Percentiles rank a stretch among this genome's conserved stretches.
phyloP scores from a whole-genome alignment of 2,113 vertebrate genomes.

The Alouatta palliata region DNA sequence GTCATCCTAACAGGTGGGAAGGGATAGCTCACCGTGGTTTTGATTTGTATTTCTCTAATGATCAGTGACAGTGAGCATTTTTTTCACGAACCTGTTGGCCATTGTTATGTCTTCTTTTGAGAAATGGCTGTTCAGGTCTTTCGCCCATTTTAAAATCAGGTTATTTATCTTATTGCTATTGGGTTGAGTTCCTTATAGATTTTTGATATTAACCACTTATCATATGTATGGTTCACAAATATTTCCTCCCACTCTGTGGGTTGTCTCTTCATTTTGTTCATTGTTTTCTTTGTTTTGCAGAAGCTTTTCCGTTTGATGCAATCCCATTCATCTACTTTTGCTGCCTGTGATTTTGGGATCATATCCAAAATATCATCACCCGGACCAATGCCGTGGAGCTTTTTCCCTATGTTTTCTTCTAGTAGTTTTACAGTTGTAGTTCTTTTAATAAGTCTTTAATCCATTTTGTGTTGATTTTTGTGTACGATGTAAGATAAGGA shows the following conservation, averaged over 20 bases:
- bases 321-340: not conserved
- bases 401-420: not conserved
- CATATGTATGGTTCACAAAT: not conserved
- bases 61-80: not conserved
- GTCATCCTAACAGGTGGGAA: not conserved
- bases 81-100: not conserved
- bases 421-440: not conserved
- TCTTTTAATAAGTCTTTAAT: not conserved
- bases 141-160: not conserved
- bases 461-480: not conserved
- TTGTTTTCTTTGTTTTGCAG: not conserved
- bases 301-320: not conserved
- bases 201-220: not conserved
- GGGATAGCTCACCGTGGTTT: not conserved
- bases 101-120: not conserved
- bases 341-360: not conserved
- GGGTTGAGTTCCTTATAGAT: not conserved
- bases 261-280: not conserved
- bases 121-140: not conserved
- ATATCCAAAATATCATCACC: not conserved
- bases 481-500: not conserved
- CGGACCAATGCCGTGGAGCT: not conserved
- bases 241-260: not conserved
- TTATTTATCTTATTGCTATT: not conserved
- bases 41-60: not conserved